phyloP scores from a whole-genome alignment of 1,140 invertebrate species.

The Cardiocondyla obscurior region DNA sequence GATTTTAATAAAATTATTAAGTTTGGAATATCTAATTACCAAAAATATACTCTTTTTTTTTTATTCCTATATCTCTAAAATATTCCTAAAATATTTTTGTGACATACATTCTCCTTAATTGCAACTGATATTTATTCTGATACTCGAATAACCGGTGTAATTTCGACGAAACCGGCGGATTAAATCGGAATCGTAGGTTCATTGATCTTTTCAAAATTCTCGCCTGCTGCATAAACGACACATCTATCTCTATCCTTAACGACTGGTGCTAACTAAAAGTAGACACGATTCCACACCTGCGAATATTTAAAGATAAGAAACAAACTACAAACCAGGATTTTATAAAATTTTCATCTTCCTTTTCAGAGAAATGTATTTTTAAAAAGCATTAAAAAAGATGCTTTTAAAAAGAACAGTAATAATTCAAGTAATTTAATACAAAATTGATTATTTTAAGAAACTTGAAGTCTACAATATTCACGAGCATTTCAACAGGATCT shows the following conservation, averaged over 20 bases:
- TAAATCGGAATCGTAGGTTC: neutral
- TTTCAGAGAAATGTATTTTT: neutral
- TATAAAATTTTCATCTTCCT: neutral
- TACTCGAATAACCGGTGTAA: neutral
- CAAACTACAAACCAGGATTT: neutral
- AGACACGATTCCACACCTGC: neutral
- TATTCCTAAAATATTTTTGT: neutral
- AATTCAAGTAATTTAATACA: neutral
- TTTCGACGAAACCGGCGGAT: neutral
- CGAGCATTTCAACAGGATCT: neutral
- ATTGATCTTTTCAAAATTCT: constrained; percentile 4
- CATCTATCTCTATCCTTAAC: neutral
- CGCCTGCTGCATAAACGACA: neutral
- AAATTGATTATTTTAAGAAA: neutral
- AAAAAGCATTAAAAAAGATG: neutral
- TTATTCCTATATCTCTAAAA: too few species aligned
- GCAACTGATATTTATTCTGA: neutral
- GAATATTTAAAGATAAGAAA: neutral
- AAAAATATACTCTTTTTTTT: neutral
- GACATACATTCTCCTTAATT: neutral
- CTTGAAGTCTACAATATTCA: neutral
- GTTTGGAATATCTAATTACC: neutral
- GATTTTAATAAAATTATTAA: too few species aligned
- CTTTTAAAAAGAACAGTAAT: neutral
- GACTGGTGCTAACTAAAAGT: neutral